Conservation (phyloP, 2,888 invertebrate genomes). For the Drosophila lutescens region DNA sequence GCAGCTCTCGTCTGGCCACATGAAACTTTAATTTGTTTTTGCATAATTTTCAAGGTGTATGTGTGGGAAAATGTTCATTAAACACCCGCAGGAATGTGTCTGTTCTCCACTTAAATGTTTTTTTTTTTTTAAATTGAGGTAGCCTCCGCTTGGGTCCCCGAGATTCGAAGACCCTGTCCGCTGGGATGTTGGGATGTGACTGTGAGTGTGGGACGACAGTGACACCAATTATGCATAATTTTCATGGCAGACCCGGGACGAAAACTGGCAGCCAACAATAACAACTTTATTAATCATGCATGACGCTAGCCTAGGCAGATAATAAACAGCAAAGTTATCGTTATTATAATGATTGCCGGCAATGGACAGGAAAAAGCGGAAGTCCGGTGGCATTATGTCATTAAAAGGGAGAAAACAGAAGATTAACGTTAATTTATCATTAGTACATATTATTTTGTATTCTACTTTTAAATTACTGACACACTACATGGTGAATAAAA, state of each 20-base stretch:
- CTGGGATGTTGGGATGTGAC: conserved; percentile 5
- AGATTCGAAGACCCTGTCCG: conserved; percentile 1
- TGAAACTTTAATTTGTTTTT: conserved; percentile 58
- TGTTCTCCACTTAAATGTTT: conserved; percentile 14
- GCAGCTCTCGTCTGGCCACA: conserved; percentile 20
- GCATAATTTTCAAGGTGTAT: conserved; percentile 55
- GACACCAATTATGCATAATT: conserved; percentile 77
- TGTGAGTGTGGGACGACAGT: conserved; percentile 33
- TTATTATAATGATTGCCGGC: conserved; percentile 32
- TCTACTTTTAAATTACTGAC: too few relatives aligned
- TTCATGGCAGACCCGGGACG: conserved; percentile 53
- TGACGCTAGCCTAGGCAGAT: conserved; percentile 29
- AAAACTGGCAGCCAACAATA: conserved; percentile 35
- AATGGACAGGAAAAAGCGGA: conserved; percentile 11
- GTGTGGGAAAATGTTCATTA: conserved; percentile 26
- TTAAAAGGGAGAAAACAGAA: conserved; percentile 10
- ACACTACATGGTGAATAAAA: too few relatives aligned
- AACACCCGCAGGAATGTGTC: conserved; percentile 29
- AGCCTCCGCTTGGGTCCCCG: conserved; percentile 6
- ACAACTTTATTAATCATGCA: conserved; percentile 64
- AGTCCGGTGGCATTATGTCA: conserved; percentile 12
- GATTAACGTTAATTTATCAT: conserved; percentile 9
- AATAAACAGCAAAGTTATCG: conserved; percentile 30
- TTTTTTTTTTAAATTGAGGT: conserved; percentile 34
- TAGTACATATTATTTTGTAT: too few relatives aligned